Conservation (phyloP, 2,888 invertebrate genomes). For the Reticulitermes lucifugus region DNA sequence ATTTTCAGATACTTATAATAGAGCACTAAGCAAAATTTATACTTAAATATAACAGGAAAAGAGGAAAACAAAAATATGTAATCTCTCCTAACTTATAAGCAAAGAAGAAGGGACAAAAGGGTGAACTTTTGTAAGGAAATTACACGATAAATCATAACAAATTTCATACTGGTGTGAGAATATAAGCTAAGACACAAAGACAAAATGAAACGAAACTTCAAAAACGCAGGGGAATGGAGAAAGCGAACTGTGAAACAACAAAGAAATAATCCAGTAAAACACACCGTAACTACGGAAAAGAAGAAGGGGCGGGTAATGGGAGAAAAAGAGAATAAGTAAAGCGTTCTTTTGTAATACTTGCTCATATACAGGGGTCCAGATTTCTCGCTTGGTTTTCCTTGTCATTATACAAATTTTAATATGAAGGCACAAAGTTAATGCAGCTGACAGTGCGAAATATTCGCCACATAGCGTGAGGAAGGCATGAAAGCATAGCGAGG, state of each 20-base stretch:
- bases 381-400: constrained; percentile 15
- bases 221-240: neutral
- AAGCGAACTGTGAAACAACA: neutral
- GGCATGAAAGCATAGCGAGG: neutral
- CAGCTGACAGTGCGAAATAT: constrained; percentile 23
- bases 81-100: neutral
- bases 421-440: neutral
- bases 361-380: constrained; percentile 2
- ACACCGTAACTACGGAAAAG: neutral
- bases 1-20: neutral
- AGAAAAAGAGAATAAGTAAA: neutral
- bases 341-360: neutral
- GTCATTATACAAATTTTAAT: constrained; percentile 39
- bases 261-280: neutral
- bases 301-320: neutral
- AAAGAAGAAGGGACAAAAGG: neutral
- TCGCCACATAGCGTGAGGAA: constrained; percentile 18
- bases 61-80: neutral
- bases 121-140: neutral
- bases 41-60: neutral
- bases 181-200: neutral
- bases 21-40: no score
- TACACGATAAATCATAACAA: neutral
- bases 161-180: neutral
- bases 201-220: neutral